Conservation (phyloP, 2,888 invertebrate species). For the Mycalesis mineus region DNA sequence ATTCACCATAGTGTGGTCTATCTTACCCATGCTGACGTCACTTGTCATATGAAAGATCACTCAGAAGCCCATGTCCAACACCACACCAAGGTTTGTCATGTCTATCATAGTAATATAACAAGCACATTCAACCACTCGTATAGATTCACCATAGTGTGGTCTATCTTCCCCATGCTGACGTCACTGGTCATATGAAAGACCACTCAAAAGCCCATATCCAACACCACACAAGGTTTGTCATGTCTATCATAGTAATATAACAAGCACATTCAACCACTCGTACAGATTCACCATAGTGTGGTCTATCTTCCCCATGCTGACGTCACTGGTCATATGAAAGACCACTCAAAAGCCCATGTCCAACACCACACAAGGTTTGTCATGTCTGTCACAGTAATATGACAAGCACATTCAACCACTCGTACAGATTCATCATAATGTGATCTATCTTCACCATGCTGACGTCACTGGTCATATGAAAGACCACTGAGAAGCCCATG, state of each 20-base stretch:
- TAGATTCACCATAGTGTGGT: constrained; percentile 95
- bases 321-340: constrained; percentile 89
- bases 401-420: constrained; percentile 85
- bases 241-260: no score
- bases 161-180: constrained; percentile 91
- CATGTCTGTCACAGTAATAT: no score
- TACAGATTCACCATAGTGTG: constrained; percentile 95
- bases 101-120: no score
- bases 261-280: constrained; percentile 88
- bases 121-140: constrained; percentile 89
- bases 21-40: constrained; percentile 92
- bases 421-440: constrained; percentile 94
- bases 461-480: constrained; percentile 89
- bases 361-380: constrained; percentile 94
- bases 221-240: constrained; percentile 94
- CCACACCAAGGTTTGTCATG: constrained; percentile 96
- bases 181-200: constrained; percentile 91
- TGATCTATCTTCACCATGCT: constrained; percentile 94
- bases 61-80: constrained; percentile 91
- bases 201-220: constrained; percentile 90
- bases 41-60: constrained; percentile 91
- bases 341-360: constrained; percentile 92
- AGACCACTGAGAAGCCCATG: constrained; percentile 92
- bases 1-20: constrained; percentile 93
- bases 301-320: constrained; percentile 92